Evolutionary conservation across 2,888 invertebrate species (phyloP), one percentile per base, ranked within the genome.

Genomic region (Meliscaeva auricollis): DNA sequence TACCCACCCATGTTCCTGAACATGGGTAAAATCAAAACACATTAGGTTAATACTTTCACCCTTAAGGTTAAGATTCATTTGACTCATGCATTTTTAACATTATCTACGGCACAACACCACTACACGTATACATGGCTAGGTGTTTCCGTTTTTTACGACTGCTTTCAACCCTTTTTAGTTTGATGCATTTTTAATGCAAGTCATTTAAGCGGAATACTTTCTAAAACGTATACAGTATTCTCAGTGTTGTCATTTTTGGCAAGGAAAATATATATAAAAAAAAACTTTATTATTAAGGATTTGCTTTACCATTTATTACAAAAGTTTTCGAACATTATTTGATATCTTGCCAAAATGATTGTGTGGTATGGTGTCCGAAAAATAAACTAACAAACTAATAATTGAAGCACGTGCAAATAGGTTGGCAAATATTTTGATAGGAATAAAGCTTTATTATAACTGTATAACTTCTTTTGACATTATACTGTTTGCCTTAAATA

Each of bases 261-360:
- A 48, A 73, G 17, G 73, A 17, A 66, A 58, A 17, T 38, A 58
- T 30, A n/a, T n/a, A n/a, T n/a, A n/a, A n/a, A n/a, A n/a, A n/a
- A 4, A 22, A 79, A 79, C 56, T 73, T 73, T 58, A 3, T 73
- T 58, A 3, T 54, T 70, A 60, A 68, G 22, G 50, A 22, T 66
- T 68, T 79, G 9, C 41, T 35, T n/a, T 44, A 32, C 9, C 58
- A 52, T 80, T 74, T 54, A 80, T 46, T 52, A 62, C 35, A 74
- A 68, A 80, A 75, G 50, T 72, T 76, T 48, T n/a, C 1, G 1
- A 58, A 74, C 26, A 38, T 70, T 32, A 64, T 64, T 82, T 76
- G 72, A 82, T 76, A 11, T 41, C 44, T 60, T 82, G 81, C 81
- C 81, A 82, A 77, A 77, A 48, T 72, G 66, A 68, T 76, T 66